Evolutionary conservation across 2,113 vertebrate genomes (phyloP).

Genomic region (Dromas ardeola): DNA sequence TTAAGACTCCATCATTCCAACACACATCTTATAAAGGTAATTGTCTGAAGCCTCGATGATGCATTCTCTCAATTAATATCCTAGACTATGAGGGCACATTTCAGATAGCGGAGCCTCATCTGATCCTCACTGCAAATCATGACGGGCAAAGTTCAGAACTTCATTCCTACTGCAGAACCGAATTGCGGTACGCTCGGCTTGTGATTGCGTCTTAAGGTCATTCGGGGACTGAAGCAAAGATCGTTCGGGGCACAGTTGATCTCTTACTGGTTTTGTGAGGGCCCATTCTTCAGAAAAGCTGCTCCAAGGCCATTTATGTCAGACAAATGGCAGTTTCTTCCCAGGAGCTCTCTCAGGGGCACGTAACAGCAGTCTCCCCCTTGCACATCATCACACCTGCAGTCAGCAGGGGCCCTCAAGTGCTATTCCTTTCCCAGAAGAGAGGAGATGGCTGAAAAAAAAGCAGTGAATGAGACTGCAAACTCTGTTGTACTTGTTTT

Average conservation of each 20-base stretch:
- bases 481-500: not conserved
- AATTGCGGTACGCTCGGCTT: not conserved
- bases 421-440: not conserved
- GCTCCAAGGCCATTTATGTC: not conserved
- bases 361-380: not conserved
- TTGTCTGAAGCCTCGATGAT: not conserved
- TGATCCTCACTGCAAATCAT: not conserved
- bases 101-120: not conserved
- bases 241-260: not conserved
- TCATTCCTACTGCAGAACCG: not conserved
- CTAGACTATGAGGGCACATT: not conserved
- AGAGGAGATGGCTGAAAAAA: not conserved
- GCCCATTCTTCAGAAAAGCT: not conserved
- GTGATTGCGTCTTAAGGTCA: not conserved
- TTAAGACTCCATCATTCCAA: not conserved
- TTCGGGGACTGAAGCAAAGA: not conserved
- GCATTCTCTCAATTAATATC: slow-evolving; percentile 25
- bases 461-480: not conserved
- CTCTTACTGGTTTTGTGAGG: not conserved
- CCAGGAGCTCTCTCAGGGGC: not conserved
- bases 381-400: not conserved
- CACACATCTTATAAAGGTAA: slow-evolving; percentile 15
- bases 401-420: not conserved
- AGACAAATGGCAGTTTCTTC: not conserved
- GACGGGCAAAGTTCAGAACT: not conserved